Percentiles rank a stretch among this genome's conserved stretches.
Conservation (phyloP, 2,888 invertebrate genomes). For the Steinernema scapterisci region DNA sequence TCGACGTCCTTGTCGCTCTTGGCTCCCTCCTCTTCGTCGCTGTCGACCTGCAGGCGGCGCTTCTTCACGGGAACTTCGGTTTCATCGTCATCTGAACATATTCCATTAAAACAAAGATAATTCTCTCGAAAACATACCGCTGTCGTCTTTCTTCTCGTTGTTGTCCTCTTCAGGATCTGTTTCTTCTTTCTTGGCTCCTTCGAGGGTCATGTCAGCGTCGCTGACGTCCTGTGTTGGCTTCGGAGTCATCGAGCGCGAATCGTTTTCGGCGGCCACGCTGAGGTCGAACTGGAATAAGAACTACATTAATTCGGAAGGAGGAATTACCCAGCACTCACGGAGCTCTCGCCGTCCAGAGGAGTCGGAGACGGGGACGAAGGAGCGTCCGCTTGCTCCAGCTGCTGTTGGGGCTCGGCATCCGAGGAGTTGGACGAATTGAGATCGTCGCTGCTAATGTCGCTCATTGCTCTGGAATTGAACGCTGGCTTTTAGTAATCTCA, state of each 20-base stretch:
- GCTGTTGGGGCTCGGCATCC: neutral
- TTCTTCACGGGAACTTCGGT: conserved; percentile 21
- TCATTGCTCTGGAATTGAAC: neutral
- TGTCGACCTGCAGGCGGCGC: conserved; percentile 9
- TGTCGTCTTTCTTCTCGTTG: neutral
- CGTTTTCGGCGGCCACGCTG: conserved; percentile 19
- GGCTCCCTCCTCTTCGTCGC: conserved; percentile 31
- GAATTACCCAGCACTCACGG: neutral
- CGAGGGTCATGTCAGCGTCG: neutral
- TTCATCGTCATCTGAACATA: conserved; percentile 20
- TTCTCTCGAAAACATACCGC: neutral
- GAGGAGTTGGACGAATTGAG: conserved; percentile 11
- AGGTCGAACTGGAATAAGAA: conserved; percentile 8
- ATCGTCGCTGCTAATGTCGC: conserved; percentile 20
- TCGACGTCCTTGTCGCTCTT: neutral
- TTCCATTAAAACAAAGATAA: neutral
- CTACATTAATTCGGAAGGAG: neutral
- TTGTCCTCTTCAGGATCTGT: neutral
- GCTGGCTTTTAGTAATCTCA: too few relatives aligned
- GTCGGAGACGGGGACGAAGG: neutral
- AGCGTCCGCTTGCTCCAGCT: neutral
- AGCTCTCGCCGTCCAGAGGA: conserved; percentile 10
- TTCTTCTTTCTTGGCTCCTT: neutral
- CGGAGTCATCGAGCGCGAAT: conserved; percentile 13
- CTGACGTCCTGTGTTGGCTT: conserved; percentile 19